A percentile compares a stretch with the other conserved stretches of the same genome.
Conservation (phyloP, 2,888 invertebrate species). For the Pterostichus niger region DNA sequence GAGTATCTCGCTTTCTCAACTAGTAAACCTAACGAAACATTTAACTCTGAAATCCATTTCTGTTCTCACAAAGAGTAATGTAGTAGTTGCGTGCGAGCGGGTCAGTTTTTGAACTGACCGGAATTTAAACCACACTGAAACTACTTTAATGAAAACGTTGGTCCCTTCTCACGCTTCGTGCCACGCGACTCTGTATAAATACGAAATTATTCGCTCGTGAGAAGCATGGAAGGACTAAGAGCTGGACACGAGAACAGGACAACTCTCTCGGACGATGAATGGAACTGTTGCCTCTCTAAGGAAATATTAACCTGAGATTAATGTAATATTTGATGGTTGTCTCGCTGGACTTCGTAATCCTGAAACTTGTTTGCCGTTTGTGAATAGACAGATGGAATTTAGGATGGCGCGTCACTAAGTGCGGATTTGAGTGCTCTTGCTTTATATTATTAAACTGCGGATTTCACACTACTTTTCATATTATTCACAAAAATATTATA, state of each 20-base stretch:
- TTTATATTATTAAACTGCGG: no score
- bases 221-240: not conserved
- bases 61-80: slow-evolving; percentile 26
- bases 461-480: no score
- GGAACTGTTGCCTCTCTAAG: not conserved
- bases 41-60: slow-evolving; percentile 18
- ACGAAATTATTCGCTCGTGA: slow-evolving; percentile 42
- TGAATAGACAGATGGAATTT: no score
- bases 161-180: slow-evolving; percentile 24
- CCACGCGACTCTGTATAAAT: slow-evolving; percentile 28
- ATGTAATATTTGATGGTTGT: slow-evolving; percentile 14
- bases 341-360: not conserved
- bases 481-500: no score
- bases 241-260: not conserved
- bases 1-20: not conserved
- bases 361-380: no score
- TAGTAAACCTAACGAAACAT: slow-evolving; percentile 30
- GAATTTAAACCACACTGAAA: slow-evolving; percentile 46
- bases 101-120: slow-evolving; percentile 49
- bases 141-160: slow-evolving; percentile 54
- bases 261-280: not conserved
- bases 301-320: slow-evolving; percentile 15
- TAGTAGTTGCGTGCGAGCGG: not conserved
- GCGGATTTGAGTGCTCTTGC: no score
- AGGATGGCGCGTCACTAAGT: no score